A percentile compares a stretch with the other conserved stretches of the same genome.
phyloP scores from a whole-genome alignment of 2,113 vertebrate genomes.

The Neopipo cinnamomea region DNA sequence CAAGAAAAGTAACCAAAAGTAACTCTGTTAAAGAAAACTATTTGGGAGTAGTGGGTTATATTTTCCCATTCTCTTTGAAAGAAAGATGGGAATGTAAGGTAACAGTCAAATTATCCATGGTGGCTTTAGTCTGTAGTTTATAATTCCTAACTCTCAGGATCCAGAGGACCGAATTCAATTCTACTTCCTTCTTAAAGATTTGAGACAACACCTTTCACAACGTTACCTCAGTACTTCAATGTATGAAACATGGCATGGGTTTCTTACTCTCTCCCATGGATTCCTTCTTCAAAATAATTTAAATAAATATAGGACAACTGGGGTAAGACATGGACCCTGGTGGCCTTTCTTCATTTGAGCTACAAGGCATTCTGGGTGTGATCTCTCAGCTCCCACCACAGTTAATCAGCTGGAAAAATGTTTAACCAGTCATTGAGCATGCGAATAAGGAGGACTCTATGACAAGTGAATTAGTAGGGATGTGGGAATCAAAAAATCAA shows the following conservation, averaged over 20 bases:
- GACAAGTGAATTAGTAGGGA: background rate
- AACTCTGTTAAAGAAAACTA: background rate
- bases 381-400: background rate
- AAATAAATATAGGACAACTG: background rate
- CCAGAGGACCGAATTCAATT: background rate
- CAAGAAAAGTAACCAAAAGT: background rate
- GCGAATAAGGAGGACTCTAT: background rate
- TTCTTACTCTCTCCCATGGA: background rate
- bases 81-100: background rate
- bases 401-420: background rate
- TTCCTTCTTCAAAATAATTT: background rate
- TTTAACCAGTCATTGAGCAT: background rate
- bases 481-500: background rate
- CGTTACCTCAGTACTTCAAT: background rate
- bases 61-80: background rate
- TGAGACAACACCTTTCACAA: background rate
- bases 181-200: background rate
- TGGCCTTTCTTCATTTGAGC: background rate
- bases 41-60: background rate
- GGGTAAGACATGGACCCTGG: background rate
- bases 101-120: background rate
- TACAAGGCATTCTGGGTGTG: background rate
- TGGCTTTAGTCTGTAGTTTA: background rate
- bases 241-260: background rate
- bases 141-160: background rate